These are phyloP conservation scores for Aleiodes testaceus DNA, from an alignment of 2,888 invertebrate species.

Conservation along the genomic window DNA sequence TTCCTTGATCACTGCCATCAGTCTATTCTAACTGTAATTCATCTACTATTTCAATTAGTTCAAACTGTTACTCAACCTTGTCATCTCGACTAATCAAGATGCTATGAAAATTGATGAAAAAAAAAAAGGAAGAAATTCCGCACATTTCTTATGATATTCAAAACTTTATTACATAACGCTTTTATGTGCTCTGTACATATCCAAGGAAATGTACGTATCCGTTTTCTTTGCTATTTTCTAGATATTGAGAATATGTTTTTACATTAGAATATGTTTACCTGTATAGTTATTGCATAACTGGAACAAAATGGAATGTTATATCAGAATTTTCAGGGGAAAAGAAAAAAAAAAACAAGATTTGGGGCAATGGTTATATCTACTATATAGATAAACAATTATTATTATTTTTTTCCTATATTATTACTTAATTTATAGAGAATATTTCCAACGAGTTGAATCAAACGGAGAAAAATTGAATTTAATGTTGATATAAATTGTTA, in stretches of 20 bases:
- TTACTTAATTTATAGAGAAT: constrained; percentile 47
- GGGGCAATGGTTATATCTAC: constrained; percentile 21
- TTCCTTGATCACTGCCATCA: too few relatives aligned
- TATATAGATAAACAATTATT: constrained; percentile 26
- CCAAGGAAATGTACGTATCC: constrained; percentile 34
- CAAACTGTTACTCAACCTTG: constrained; percentile 1
- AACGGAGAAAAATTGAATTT: constrained; percentile 47
- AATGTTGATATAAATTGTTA: constrained; percentile 60
- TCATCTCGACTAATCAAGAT: constrained; percentile 43
- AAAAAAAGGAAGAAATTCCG: constrained; percentile 15
- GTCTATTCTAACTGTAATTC: background rate
- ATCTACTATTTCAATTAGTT: background rate
- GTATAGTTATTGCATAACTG: constrained; percentile 26
- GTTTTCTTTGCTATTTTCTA: constrained; percentile 18
- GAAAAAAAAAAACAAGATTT: constrained; percentile 14
- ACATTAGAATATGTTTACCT: constrained; percentile 16
- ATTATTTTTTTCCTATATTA: constrained; percentile 35
- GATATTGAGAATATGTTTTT: constrained; percentile 11
- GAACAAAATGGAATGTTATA: constrained; percentile 1
- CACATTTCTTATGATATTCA: constrained; percentile 14
- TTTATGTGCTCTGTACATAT: constrained; percentile 40
- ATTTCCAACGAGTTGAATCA: constrained; percentile 47
- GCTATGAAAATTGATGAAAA: constrained; percentile 6
- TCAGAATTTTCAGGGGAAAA: background rate
- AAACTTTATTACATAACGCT: constrained; percentile 40